phyloP scores from a whole-genome alignment of 2,797 vertebrate genomes.

The Toxotes lorentzi region DNA sequence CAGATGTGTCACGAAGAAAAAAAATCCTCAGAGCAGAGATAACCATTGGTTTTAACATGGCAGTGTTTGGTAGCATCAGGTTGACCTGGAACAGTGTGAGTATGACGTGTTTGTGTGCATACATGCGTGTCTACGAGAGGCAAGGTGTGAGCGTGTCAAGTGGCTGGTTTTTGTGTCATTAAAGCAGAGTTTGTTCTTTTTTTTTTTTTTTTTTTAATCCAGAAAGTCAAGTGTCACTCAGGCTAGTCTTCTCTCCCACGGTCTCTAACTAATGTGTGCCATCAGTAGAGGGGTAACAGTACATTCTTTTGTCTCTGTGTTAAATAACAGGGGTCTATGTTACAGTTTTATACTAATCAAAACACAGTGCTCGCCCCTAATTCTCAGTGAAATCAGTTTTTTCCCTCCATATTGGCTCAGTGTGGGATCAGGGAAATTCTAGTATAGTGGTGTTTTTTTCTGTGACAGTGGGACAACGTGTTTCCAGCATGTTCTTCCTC shows the following conservation, averaged over 20 bases:
- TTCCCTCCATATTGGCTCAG: constrained; percentile 74
- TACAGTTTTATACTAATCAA: constrained; percentile 27
- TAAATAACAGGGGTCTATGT: constrained; percentile 61
- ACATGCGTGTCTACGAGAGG: constrained; percentile 62
- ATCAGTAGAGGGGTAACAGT: constrained; percentile 46
- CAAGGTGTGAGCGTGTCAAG: constrained; percentile 57
- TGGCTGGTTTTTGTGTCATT: constrained; percentile 63
- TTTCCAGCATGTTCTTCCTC: constrained; percentile 56
- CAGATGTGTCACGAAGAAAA: constrained; percentile 10
- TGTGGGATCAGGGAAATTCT: constrained; percentile 59
- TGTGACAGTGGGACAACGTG: constrained; percentile 54
- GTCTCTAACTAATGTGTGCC: constrained; percentile 27
- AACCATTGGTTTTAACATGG: constrained; percentile 56
- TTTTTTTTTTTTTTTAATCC: constrained; percentile 7
- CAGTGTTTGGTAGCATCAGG: constrained; percentile 74
- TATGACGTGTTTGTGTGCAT: constrained; percentile 37
- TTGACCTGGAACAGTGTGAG: constrained; percentile 51
- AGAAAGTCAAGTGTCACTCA: constrained; percentile 35
- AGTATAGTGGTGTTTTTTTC: constrained; percentile 34
- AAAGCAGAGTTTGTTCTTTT: constrained; percentile 20
- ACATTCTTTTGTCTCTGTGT: constrained; percentile 77
- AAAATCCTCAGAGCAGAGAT: constrained; percentile 26
- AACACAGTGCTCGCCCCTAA: constrained; percentile 35
- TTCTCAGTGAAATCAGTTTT: constrained; percentile 19
- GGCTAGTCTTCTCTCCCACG: constrained; percentile 22